These are phyloP conservation scores for Brachyhypopomus gauderio DNA, from an alignment of 2,113 vertebrate genomes.

Conservation along the genomic window DNA sequence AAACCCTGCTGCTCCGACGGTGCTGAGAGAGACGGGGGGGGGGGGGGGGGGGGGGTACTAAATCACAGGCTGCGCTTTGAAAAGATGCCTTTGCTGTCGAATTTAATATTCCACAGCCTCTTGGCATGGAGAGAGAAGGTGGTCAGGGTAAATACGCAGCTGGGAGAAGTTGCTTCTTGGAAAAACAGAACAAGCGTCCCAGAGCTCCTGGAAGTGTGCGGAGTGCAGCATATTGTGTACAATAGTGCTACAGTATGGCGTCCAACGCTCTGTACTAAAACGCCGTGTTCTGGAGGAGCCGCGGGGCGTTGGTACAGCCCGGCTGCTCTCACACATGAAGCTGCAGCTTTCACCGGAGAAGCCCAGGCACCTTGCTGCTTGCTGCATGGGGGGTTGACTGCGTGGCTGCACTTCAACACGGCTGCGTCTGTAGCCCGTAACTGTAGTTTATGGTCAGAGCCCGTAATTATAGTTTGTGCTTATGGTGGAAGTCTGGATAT, in stretches of 20 bases:
- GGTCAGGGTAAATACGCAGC: neutral
- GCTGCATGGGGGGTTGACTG: too few species aligned
- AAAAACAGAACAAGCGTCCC: neutral
- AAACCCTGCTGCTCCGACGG: neutral
- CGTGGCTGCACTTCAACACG: too few species aligned
- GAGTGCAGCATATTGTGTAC: neutral
- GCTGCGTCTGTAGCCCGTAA: too few species aligned
- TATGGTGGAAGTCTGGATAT: neutral
- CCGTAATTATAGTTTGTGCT: constrained; percentile 4
- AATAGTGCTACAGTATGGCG: neutral
- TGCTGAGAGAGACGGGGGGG: neutral
- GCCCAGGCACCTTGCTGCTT: too few species aligned
- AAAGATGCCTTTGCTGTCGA: neutral
- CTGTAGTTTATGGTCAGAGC: neutral
- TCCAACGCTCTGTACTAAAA: too few species aligned
- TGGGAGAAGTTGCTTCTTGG: neutral
- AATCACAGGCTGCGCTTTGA: neutral
- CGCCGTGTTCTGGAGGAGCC: too few species aligned
- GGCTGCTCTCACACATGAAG: neutral
- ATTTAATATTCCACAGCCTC: neutral
- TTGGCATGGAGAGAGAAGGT: neutral
- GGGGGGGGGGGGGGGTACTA: neutral
- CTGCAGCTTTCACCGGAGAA: too few species aligned
- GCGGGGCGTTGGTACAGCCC: neutral
- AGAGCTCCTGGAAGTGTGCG: neutral